Percentiles rank a stretch among this genome's conserved stretches.
Conservation (phyloP, 2,797 vertebrate genomes). For the Enteromius treurensis region DNA sequence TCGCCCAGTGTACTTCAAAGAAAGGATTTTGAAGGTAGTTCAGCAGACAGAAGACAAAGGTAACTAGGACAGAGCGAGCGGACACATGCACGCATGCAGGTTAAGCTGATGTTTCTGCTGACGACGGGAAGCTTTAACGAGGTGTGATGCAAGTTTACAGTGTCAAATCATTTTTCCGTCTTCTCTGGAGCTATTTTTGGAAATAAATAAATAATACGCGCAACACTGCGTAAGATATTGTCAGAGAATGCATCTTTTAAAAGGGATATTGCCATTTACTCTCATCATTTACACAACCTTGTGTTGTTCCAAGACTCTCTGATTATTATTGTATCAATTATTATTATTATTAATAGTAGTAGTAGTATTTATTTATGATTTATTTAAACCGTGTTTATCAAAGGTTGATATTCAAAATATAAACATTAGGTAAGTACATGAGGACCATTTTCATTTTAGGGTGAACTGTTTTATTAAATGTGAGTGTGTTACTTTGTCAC, state of each 20-base stretch:
- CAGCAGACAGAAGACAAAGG: background rate
- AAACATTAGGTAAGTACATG: background rate
- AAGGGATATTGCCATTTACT: background rate
- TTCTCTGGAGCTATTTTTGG: background rate
- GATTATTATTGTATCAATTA: no score
- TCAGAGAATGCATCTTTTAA: background rate
- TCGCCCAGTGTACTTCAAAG: slow-evolving; percentile 7
- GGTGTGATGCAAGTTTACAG: slow-evolving; percentile 4
- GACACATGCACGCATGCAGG: no score
- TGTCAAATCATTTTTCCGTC: background rate
- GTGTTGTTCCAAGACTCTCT: background rate
- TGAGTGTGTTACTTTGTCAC: background rate
- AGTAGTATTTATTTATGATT: no score
- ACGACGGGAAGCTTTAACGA: background rate
- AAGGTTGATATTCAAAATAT: background rate
- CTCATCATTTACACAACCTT: background rate
- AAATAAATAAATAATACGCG: background rate
- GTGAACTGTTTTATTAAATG: background rate
- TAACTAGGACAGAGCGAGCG: background rate
- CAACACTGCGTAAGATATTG: background rate
- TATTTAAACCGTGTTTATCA: background rate
- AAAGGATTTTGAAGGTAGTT: background rate
- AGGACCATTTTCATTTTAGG: background rate
- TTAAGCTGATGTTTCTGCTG: background rate
- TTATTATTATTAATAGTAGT: no score